These are phyloP conservation scores for Daboia siamensis DNA, from an alignment of 2,113 vertebrate genomes.

Conservation along the genomic window DNA sequence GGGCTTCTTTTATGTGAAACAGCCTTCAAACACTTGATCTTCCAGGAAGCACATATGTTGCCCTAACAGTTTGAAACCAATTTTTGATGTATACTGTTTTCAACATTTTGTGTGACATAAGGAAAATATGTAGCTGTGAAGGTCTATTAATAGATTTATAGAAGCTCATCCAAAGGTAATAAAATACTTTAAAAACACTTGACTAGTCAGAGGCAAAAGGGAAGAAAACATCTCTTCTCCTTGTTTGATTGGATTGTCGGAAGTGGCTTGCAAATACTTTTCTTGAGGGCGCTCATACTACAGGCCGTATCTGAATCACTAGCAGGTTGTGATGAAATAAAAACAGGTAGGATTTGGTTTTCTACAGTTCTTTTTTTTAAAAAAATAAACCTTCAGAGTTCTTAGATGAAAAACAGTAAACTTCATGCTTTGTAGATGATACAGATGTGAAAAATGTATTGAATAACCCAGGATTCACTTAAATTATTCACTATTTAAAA, in stretches of 20 bases:
- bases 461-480: not conserved
- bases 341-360: slow-evolving; percentile 33
- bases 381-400: not conserved
- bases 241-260: slow-evolving; percentile 18
- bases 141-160: not conserved
- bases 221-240: not conserved
- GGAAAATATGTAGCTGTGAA: slow-evolving; percentile 11
- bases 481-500: slow-evolving; percentile 31
- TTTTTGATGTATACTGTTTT: not conserved
- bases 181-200: not conserved
- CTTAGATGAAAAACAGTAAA: slow-evolving; percentile 5
- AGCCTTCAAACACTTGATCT: not conserved
- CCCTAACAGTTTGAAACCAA: not conserved
- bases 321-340: slow-evolving; percentile 15
- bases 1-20: not conserved
- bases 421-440: not conserved
- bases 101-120: not conserved
- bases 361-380: not conserved
- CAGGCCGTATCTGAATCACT: slow-evolving; percentile 30
- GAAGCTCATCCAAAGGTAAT: slow-evolving; percentile 1
- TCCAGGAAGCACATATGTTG: not conserved
- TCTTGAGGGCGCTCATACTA: slow-evolving; percentile 19
- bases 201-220: slow-evolving; percentile 5
- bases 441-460: slow-evolving; percentile 27
- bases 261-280: slow-evolving; percentile 24